Evolutionary conservation across 2,113 vertebrate genomes (phyloP), one percentile per base, ranked within the genome.

Genomic region (Anthoscopus minutus): DNA sequence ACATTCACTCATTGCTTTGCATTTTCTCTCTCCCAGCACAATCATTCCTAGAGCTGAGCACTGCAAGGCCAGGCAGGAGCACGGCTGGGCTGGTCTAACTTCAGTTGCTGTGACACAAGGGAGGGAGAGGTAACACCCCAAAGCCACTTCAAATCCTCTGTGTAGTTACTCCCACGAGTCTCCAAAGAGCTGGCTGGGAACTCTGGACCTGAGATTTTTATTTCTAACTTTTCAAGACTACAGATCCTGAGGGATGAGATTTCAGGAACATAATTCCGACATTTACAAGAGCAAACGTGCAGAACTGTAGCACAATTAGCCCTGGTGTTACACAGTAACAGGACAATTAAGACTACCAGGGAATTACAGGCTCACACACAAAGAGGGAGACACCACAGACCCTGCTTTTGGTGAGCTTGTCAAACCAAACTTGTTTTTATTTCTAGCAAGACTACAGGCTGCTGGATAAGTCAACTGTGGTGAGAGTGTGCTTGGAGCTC

Each of bases 21-120:
- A 30, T 40, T 86, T 74, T 38, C n/a, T 37, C 30, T 62, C 48
- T 30, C 61, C 50, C 70, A 66, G 70, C 11, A 7, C 4, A 24
- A 31, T 4, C 35, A 3, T 57, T 60, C 17, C 4, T 4, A 3
- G 37, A 61, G 37, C 47, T 5, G 2, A 12, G 56, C 15, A 1
- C 35, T 45, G 67, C n/a, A 13, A 22, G 67, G 61, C 51, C 64
- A 42, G 73, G 37, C 48, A 54, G 67, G 14, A 84, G 51, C 21
- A 44, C 30, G 25, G 9, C 4, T 45, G 65, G 67, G 71, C 80
- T 31, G 31, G 53, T 31, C 38, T 22, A 14, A 31, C 28, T 72
- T 38, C 7, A 60, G 53, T 2, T 44, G 44, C 81, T 85, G 45
- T 23, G 23, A 37, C 8, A 37, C n/a, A 19, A 81, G 56, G 6